Conservation (phyloP, 2,888 invertebrate species). For the Epinotia brunnichana region DNA sequence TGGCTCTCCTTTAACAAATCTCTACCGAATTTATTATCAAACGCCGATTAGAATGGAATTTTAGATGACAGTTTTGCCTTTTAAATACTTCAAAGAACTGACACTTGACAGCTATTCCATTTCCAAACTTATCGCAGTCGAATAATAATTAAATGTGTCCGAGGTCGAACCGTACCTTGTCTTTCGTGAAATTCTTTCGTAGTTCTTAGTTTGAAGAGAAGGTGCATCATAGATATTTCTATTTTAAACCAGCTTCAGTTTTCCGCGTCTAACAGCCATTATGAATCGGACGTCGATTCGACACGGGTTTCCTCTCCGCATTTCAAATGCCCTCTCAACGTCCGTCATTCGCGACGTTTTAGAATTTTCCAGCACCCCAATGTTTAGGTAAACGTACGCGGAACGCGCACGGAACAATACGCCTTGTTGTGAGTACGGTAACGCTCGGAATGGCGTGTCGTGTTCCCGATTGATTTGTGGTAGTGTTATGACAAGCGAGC, state of each 20-base stretch:
- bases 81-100: too few species aligned
- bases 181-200: neutral
- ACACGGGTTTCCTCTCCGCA: conserved; percentile 33
- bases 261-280: conserved; percentile 16
- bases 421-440: conserved; percentile 45
- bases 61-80: too few species aligned
- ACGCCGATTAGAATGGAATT: too few species aligned
- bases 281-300: conserved; percentile 27
- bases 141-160: too few species aligned
- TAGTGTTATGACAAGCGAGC: conserved; percentile 36
- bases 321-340: conserved; percentile 29
- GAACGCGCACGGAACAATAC: conserved; percentile 45
- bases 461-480: conserved; percentile 35
- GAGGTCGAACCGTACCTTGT: neutral
- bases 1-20: too few species aligned
- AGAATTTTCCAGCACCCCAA: conserved; percentile 40
- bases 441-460: conserved; percentile 43
- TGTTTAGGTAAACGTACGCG: conserved; percentile 43
- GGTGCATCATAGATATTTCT: conserved; percentile 3
- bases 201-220: neutral
- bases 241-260: conserved; percentile 10
- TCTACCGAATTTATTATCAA: too few species aligned
- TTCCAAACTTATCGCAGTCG: too few species aligned
- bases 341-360: conserved; percentile 35
- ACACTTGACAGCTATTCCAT: too few species aligned